Conservation (phyloP, 2,113 vertebrate species). For the Albula glossodonta region DNA sequence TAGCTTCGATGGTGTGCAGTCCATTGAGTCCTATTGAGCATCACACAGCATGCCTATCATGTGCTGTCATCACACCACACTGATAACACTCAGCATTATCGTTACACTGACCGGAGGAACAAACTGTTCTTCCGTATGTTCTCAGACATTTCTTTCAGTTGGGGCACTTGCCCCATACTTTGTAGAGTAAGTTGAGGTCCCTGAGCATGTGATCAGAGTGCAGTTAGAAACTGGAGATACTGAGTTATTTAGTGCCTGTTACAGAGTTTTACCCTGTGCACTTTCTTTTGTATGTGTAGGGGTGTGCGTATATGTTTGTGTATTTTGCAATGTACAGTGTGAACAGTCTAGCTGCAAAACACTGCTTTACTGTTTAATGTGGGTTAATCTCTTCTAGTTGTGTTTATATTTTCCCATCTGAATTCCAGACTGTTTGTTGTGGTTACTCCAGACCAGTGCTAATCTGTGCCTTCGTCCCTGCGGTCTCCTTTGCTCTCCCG, state of each 20-base stretch:
- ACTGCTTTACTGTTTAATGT: neutral
- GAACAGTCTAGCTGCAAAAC: neutral
- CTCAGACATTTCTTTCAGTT: neutral
- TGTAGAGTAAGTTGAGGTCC: neutral
- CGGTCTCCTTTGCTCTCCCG: neutral
- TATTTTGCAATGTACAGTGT: neutral
- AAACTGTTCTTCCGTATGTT: neutral
- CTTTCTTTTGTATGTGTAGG: neutral
- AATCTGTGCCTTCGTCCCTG: neutral
- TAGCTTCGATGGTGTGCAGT: neutral
- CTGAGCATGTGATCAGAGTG: slow-evolving; percentile 18
- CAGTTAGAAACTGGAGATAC: slow-evolving; percentile 43
- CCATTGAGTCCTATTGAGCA: neutral
- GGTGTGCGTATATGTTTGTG: neutral
- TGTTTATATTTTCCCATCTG: neutral
- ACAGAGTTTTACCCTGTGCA: slow-evolving; percentile 29
- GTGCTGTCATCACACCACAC: neutral
- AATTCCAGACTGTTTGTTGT: neutral
- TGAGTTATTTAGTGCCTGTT: slow-evolving; percentile 46
- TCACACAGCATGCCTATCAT: neutral
- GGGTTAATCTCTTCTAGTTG: neutral
- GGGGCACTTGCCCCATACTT: neutral
- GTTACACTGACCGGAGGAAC: neutral
- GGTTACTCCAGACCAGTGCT: neutral
- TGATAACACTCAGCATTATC: neutral